phyloP scores from a whole-genome alignment of 53 echinoderm and acorn worm species.

The Echinarachnius parma region DNA sequence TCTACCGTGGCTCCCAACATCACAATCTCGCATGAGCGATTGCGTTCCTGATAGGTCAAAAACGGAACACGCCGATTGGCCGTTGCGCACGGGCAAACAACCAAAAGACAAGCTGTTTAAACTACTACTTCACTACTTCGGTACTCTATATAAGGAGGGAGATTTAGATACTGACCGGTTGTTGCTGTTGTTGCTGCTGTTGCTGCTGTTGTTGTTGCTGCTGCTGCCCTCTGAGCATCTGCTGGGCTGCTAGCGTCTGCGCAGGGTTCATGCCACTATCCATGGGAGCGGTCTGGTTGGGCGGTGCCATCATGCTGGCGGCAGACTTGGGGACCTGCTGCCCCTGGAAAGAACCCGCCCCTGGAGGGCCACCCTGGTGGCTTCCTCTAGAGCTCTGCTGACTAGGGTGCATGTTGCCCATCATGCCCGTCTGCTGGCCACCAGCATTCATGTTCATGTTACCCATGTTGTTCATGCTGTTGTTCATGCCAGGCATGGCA shows the following conservation, averaged over 20 bases:
- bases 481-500: conserved; percentile 1
- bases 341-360: conserved; percentile 4
- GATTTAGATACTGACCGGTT: neutral
- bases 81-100: too few species aligned
- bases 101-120: neutral
- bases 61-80: too few species aligned
- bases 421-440: too few species aligned
- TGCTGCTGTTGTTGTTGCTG: conserved; percentile 60
- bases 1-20: too few species aligned
- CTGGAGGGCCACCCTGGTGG: neutral
- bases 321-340: conserved; percentile 24
- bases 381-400: neutral
- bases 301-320: conserved; percentile 53
- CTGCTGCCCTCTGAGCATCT: conserved; percentile 43
- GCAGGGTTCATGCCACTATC: conserved; percentile 56
- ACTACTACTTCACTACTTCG: neutral
- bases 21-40: too few species aligned
- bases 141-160: too few species aligned
- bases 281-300: conserved; percentile 71
- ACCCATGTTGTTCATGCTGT: neutral
- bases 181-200: conserved; percentile 53
- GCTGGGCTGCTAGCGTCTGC: conserved; percentile 29
- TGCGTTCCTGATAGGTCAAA: too few species aligned
- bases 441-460: neutral
- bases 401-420: too few species aligned